These are phyloP conservation scores for Perccottus glenii DNA, from an alignment of 2,113 vertebrate species.

Conservation along the genomic window DNA sequence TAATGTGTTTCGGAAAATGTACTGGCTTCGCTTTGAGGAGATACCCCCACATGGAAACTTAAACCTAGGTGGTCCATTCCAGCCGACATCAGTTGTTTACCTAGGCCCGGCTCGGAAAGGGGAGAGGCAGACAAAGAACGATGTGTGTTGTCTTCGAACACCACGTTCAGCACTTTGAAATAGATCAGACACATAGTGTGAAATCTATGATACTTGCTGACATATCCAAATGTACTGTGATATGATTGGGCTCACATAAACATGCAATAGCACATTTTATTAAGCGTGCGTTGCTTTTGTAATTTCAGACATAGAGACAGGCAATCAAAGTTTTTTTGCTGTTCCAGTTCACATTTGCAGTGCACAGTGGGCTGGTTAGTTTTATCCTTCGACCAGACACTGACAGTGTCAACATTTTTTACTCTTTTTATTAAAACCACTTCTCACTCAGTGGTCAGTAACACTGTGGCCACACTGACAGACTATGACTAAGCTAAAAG, in stretches of 20 bases:
- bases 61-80: constrained; percentile 83
- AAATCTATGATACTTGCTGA: constrained; percentile 21
- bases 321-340: no score
- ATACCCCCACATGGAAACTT: constrained; percentile 80
- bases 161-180: constrained; percentile 30
- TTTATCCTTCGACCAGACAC: not conserved
- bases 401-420: not conserved
- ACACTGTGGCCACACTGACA: constrained; percentile 1
- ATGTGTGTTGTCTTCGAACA: constrained; percentile 62
- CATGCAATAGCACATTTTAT: constrained; percentile 15
- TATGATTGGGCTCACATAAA: not conserved
- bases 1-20: constrained; percentile 82
- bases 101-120: constrained; percentile 59
- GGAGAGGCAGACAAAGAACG: constrained; percentile 67
- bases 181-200: constrained; percentile 25
- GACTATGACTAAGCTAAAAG: not conserved
- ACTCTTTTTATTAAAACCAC: not conserved
- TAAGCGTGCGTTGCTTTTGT: not conserved
- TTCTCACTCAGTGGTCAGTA: not conserved
- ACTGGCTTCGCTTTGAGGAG: constrained; percentile 69
- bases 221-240: not conserved
- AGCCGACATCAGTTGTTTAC: constrained; percentile 78
- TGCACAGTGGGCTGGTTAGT: not conserved
- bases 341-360: not conserved
- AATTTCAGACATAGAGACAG: not conserved